Percentiles rank a stretch among this genome's conserved stretches.
Evolutionary conservation across 2,113 vertebrate genomes (phyloP).

Genomic region (Picathartes gymnocephalus): DNA sequence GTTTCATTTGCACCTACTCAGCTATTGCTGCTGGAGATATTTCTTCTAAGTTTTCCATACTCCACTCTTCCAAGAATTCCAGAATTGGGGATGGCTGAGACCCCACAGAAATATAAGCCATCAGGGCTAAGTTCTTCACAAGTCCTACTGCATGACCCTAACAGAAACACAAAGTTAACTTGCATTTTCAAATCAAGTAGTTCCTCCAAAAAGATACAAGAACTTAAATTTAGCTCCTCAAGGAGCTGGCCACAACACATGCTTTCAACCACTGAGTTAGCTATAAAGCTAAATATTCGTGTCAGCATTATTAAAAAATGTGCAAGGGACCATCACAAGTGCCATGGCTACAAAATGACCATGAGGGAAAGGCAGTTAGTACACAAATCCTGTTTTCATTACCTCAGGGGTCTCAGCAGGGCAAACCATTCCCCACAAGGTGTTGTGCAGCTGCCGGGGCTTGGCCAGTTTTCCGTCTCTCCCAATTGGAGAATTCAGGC

Average conservation of each 20-base stretch:
- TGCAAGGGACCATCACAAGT: background rate
- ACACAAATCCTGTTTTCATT: background rate
- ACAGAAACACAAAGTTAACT: background rate
- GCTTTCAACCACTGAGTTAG: background rate
- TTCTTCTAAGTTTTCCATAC: conserved; percentile 99
- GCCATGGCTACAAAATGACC: accelerated
- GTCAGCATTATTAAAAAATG: background rate
- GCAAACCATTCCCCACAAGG: conserved; percentile 98
- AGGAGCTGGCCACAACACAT: background rate
- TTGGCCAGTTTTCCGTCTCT: conserved; percentile 97
- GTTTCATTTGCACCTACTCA: conserved; percentile 78
- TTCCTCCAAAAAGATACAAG: background rate
- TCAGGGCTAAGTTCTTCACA: conserved; percentile 96
- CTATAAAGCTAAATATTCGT: background rate
- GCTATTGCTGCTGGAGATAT: conserved; percentile 98
- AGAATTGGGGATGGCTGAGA: conserved; percentile 97
- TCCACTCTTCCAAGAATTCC: conserved; percentile 99
- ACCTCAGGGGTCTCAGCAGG: conserved; percentile 99
- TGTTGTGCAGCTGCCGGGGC: conserved; percentile 96
- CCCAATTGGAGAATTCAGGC: conserved; percentile 95
- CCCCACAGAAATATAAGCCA: conserved; percentile 99
- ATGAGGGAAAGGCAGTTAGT: background rate
- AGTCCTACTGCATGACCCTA: conserved; percentile 98
- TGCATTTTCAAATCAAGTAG: background rate
- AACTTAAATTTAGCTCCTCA: background rate